phyloP scores from a whole-genome alignment of 2,888 invertebrate genomes.

The Sipunculus nudus region DNA sequence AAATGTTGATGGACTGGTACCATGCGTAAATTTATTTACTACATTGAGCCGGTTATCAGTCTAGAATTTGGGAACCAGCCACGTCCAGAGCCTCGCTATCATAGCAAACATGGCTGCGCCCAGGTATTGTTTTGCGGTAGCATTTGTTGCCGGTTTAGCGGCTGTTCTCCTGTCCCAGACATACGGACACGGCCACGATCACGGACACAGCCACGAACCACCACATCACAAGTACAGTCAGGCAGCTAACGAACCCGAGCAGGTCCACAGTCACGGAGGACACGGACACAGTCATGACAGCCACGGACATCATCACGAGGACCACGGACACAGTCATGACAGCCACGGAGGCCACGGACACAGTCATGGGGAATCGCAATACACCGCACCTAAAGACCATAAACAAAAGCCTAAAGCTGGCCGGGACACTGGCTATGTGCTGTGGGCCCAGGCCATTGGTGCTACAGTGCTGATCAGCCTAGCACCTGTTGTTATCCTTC shows the following conservation, averaged over 20 bases:
- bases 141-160: too few relatives aligned
- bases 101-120: too few relatives aligned
- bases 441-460: slow-evolving; percentile 85
- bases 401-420: not conserved
- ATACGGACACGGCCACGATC: slow-evolving; percentile 29
- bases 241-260: slow-evolving; percentile 71
- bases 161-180: too few relatives aligned
- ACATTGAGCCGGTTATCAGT: too few relatives aligned
- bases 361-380: slow-evolving; percentile 5
- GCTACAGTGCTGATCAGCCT: slow-evolving; percentile 94
- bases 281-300: slow-evolving; percentile 40
- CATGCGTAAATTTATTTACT: too few relatives aligned
- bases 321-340: slow-evolving; percentile 49
- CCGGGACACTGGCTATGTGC: slow-evolving; percentile 53
- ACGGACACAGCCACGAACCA: slow-evolving; percentile 67
- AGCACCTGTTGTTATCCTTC: slow-evolving; percentile 91
- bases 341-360: slow-evolving; percentile 32
- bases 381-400: slow-evolving; percentile 6
- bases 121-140: too few relatives aligned
- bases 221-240: slow-evolving; percentile 86
- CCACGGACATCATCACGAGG: slow-evolving; percentile 66
- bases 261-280: slow-evolving; percentile 29
- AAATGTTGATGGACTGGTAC: too few relatives aligned
- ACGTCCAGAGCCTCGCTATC: too few relatives aligned
- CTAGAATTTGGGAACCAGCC: too few relatives aligned